phyloP scores from a whole-genome alignment of 2,797 vertebrate species.

The Ctenochaetus hawaiiensis region DNA sequence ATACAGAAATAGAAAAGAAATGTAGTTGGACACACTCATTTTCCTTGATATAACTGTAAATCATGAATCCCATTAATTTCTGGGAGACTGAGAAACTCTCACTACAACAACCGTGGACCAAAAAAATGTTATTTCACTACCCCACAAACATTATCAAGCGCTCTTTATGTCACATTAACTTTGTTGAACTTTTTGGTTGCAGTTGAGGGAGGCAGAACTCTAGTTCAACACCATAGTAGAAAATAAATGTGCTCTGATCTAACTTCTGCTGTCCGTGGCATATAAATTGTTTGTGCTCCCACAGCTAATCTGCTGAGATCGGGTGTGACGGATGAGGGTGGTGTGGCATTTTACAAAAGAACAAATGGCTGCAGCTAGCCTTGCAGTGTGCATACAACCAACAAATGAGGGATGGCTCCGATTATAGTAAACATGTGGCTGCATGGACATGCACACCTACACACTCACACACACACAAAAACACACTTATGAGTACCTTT shows the following conservation, averaged over 20 bases:
- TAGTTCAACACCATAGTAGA: neutral
- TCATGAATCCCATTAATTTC: neutral
- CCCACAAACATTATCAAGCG: too few species aligned
- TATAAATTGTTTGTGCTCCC: conserved; percentile 25
- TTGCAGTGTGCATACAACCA: conserved; percentile 10
- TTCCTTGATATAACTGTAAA: neutral
- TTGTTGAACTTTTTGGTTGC: conserved; percentile 2
- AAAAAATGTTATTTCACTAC: neutral
- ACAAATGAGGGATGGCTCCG: conserved; percentile 34
- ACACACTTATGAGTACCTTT: conserved; percentile 35
- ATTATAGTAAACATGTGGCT: conserved; percentile 39
- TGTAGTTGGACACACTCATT: too few species aligned
- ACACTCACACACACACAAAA: conserved; percentile 8
- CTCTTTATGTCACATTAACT: conserved; percentile 2
- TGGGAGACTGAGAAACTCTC: neutral
- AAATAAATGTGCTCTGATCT: conserved; percentile 25
- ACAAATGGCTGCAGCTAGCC: conserved; percentile 30
- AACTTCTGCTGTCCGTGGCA: conserved; percentile 2
- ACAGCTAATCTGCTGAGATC: conserved; percentile 38
- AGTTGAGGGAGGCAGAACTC: neutral
- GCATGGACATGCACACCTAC: conserved; percentile 2
- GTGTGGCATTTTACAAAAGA: conserved; percentile 27
- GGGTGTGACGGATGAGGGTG: conserved; percentile 31
- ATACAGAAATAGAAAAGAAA: neutral
- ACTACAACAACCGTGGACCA: neutral